These are phyloP conservation scores for Callocephalon fimbriatum DNA, from an alignment of 2,113 vertebrate species.

Conservation along the genomic window DNA sequence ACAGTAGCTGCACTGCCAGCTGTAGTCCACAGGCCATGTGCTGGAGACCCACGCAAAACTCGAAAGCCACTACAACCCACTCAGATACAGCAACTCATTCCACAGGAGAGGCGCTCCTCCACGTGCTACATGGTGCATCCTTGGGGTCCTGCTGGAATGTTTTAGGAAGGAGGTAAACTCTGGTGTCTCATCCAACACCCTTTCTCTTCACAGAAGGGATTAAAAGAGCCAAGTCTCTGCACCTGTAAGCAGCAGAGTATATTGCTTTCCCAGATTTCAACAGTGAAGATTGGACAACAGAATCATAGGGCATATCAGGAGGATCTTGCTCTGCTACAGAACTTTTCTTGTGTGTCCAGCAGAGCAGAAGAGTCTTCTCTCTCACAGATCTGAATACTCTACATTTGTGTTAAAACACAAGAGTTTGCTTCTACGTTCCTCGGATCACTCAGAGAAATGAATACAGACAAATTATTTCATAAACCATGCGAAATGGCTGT, in stretches of 20 bases:
- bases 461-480: too few species aligned
- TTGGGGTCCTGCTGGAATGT: not conserved
- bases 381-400: not conserved
- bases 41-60: not conserved
- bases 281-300: accelerated
- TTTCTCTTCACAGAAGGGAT: not conserved
- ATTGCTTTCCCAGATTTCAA: not conserved
- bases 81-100: not conserved
- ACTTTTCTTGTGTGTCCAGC: not conserved
- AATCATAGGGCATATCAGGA: not conserved
- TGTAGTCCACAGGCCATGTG: not conserved
- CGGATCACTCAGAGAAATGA: too few species aligned
- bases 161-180: not conserved
- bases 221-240: not conserved
- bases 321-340: not conserved
- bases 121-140: not conserved
- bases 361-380: not conserved
- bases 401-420: not conserved
- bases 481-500: too few species aligned
- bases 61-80: not conserved
- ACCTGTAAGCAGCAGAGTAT: not conserved
- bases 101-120: not conserved
- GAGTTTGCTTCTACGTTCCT: not conserved
- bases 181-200: not conserved
- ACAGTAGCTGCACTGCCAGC: not conserved